Base-by-base conservation (phyloP, 2,113 vertebrate genomes). In the Mesoclemmys tuberculata region DNA sequence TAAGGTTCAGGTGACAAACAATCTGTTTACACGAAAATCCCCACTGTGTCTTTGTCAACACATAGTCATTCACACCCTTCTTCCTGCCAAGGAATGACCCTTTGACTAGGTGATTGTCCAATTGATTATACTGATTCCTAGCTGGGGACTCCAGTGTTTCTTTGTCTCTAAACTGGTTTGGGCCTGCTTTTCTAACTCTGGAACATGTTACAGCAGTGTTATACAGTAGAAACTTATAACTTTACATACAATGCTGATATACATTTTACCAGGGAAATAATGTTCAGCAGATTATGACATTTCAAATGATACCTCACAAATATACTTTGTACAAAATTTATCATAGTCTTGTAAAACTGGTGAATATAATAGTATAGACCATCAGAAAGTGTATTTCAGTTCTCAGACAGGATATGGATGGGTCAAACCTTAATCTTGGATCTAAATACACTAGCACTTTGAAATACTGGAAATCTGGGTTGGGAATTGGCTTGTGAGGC, bases 391-490 rank as follows among this genome's bases (percentile, higher is more conserved):
- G 6, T 68, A 31, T 68, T 68, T 48, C 14, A 48, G 41, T 48
- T 46, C 41, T 77, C 19, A 46, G 16, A 29, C 24, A 48, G 44
- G 24, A 77, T 48, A 29, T 77, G 74, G 44, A 77, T 26, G 41
- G 24, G 10, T 46, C 41, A 75, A 26, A 26, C 24, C 22, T 22
- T 41, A 26, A 46, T 44, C 22, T 44, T 75, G 74, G 22, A 75
- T 75, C 41, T 44, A 75, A 75, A 61, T 29, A 61, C 58, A 5
- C 74, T 75, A 44, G 41, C 10, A 12, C 26, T 75, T 81, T 1
- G 0, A 0, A 46, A 31, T 35, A 10, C 3, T 7, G 1, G 14
- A 81, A 80, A 79, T n/a, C 6, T 90, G 85, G 44, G 18, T 4
- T 19, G 12, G 44, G 75, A 68, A 4, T 85, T 38, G 54, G 51